Percentiles rank a stretch among this genome's conserved stretches.
phyloP scores from a whole-genome alignment of 2,888 invertebrate species.

The Thera obeliscata region DNA sequence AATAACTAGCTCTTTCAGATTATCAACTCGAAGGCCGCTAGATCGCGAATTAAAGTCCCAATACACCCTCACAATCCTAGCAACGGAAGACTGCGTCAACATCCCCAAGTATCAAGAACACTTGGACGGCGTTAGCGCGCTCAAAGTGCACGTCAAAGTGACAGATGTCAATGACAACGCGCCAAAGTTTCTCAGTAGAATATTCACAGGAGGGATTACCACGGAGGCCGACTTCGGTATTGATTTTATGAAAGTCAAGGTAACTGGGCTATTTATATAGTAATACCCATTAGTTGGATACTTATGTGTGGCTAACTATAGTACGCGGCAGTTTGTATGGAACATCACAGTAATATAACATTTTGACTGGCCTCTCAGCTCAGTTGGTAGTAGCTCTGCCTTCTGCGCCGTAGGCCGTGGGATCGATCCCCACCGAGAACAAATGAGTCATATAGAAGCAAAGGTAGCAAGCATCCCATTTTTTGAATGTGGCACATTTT shows the following conservation, averaged over 20 bases:
- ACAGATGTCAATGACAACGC: slow-evolving; percentile 96
- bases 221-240: slow-evolving; percentile 96
- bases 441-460: too few species aligned
- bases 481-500: too few species aligned
- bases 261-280: slow-evolving; percentile 12
- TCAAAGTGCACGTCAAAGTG: slow-evolving; percentile 89
- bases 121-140: slow-evolving; percentile 88
- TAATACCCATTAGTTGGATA: background rate
- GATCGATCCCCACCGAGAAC: too few species aligned
- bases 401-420: too few species aligned
- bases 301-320: background rate
- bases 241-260: slow-evolving; percentile 92
- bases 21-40: slow-evolving; percentile 81
- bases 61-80: slow-evolving; percentile 90
- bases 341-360: too few species aligned
- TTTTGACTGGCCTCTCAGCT: too few species aligned
- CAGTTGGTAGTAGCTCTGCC: too few species aligned
- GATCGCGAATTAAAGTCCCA: slow-evolving; percentile 89
- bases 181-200: slow-evolving; percentile 90
- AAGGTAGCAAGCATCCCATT: too few species aligned
- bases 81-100: slow-evolving; percentile 91
- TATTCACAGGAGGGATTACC: slow-evolving; percentile 97
- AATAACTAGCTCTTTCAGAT: slow-evolving; percentile 48
- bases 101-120: slow-evolving; percentile 82
- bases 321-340: background rate